Conservation (phyloP, 2,888 invertebrate genomes). For the Notodonta ziczac region DNA sequence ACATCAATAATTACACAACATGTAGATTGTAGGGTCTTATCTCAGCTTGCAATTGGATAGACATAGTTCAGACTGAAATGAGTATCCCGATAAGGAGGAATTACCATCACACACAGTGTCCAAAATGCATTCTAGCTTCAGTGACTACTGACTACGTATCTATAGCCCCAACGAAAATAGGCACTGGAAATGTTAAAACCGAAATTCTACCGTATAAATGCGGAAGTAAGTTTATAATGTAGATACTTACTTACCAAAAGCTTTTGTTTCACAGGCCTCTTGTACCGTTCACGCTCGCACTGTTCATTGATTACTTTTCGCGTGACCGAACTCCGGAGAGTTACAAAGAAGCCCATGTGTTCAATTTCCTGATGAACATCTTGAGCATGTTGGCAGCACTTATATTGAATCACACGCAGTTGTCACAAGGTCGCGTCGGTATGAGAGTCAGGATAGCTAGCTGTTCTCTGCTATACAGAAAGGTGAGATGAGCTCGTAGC, state of each 20-base stretch:
- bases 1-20: no score
- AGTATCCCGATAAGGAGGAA: no score
- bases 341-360: constrained; percentile 86
- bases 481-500: constrained; percentile 77
- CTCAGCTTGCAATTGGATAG: no score
- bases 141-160: no score
- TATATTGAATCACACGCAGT: constrained; percentile 86
- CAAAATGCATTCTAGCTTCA: no score
- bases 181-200: not conserved
- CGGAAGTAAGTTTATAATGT: not conserved
- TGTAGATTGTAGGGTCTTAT: no score
- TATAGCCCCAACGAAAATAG: no score
- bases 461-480: constrained; percentile 92
- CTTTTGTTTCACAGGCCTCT: constrained; percentile 79
- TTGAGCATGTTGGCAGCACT: constrained; percentile 84
- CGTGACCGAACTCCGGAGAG: constrained; percentile 73
- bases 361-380: constrained; percentile 85
- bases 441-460: constrained; percentile 91
- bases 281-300: constrained; percentile 85
- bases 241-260: not conserved
- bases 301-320: constrained; percentile 87
- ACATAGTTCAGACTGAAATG: not conserved
- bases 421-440: constrained; percentile 87
- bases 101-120: no score
- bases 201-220: no score